These are phyloP conservation scores for Chloropsis hardwickii DNA, from an alignment of 2,113 vertebrate species.

Conservation along the genomic window DNA sequence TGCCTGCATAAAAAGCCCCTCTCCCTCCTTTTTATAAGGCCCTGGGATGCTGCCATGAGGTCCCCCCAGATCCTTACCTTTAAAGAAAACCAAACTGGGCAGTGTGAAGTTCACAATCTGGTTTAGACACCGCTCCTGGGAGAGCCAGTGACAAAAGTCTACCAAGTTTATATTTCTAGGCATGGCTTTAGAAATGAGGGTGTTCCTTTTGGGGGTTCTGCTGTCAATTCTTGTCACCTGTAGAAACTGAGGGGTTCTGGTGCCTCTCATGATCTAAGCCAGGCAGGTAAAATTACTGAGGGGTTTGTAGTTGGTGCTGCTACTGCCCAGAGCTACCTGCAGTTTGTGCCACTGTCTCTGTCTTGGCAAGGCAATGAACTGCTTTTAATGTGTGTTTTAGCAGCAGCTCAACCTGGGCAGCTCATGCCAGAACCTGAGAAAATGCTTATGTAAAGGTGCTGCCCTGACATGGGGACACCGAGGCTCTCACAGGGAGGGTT, in stretches of 20 bases:
- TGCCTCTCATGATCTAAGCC: fast-evolving
- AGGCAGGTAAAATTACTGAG: not conserved
- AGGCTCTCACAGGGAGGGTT: not conserved
- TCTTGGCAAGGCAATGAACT: not conserved
- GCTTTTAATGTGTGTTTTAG: not conserved
- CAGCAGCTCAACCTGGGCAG: not conserved
- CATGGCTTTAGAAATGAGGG: fast-evolving
- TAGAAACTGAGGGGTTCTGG: not conserved
- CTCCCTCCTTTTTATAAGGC: not conserved
- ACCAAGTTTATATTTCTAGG: not conserved
- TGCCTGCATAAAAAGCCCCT: not conserved
- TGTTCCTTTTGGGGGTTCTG: not conserved
- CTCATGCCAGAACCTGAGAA: not conserved
- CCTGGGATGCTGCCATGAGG: no score
- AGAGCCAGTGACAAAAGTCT: not conserved
- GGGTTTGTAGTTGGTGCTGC: not conserved
- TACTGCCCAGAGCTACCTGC: not conserved
- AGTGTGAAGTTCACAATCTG: not conserved
- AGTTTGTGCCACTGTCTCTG: not conserved
- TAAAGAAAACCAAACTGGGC: not conserved
- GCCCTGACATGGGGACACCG: not conserved
- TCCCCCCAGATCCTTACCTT: no score
- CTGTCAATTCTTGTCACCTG: not conserved
- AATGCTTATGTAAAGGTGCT: not conserved
- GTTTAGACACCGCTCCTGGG: not conserved